These are phyloP conservation scores for Clostera curtula DNA, from an alignment of 2,888 invertebrate genomes.

Conservation along the genomic window DNA sequence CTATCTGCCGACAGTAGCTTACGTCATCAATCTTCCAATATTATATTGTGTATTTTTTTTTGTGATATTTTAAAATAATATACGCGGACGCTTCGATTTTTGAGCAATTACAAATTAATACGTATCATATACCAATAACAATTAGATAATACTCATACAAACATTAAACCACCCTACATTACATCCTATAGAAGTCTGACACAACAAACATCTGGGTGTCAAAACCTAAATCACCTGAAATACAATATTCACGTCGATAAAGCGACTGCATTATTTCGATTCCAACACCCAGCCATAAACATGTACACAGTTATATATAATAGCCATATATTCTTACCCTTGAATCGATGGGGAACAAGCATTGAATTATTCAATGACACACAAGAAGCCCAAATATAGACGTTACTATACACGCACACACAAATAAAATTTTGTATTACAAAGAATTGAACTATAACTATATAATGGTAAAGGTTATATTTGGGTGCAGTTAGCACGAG, in stretches of 20 bases:
- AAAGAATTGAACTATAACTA: slow-evolving; percentile 47
- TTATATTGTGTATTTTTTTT: too few relatives aligned
- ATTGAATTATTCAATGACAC: slow-evolving; percentile 73
- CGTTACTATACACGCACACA: slow-evolving; percentile 52
- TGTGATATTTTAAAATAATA: too few relatives aligned
- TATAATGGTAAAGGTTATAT: slow-evolving; percentile 48
- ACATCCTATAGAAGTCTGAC: too few relatives aligned
- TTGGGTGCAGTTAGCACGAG: slow-evolving; percentile 47
- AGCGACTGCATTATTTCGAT: slow-evolving; percentile 41
- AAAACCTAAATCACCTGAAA: slow-evolving; percentile 23
- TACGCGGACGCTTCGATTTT: background rate
- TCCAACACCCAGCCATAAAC: slow-evolving; percentile 33
- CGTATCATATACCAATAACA: too few relatives aligned
- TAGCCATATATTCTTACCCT: slow-evolving; percentile 67
- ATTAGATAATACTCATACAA: too few relatives aligned
- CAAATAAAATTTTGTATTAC: slow-evolving; percentile 26
- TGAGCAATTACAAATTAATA: background rate
- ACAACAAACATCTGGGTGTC: background rate
- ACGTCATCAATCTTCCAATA: too few relatives aligned
- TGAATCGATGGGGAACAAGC: slow-evolving; percentile 68
- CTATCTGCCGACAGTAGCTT: too few relatives aligned
- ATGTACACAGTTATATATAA: slow-evolving; percentile 40
- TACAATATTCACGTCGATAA: slow-evolving; percentile 38
- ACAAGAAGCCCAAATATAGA: slow-evolving; percentile 70
- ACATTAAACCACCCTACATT: too few relatives aligned